These are phyloP conservation scores for Pseudomyrmex sp. DNA, from an alignment of 1,140 invertebrate species.

Conservation along the genomic window DNA sequence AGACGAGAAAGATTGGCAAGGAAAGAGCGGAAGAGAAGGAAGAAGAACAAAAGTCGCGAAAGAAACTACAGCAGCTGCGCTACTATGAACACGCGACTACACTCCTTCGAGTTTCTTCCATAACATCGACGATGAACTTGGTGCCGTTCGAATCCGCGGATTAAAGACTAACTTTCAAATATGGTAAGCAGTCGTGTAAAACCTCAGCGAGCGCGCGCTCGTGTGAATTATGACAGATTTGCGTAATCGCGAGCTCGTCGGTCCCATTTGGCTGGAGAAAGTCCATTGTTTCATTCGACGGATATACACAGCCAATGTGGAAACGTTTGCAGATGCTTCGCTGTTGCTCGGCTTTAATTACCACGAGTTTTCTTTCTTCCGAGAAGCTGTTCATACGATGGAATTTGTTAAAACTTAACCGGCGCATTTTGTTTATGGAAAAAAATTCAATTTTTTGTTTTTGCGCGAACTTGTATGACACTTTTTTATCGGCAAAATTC, in stretches of 20 bases:
- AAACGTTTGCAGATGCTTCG: constrained; percentile 31
- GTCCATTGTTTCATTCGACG: constrained; percentile 41
- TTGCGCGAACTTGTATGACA: neutral
- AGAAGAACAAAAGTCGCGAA: neutral
- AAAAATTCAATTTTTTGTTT: neutral
- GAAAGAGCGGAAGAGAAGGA: neutral
- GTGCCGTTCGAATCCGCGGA: constrained; percentile 45
- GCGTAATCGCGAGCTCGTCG: constrained; percentile 42
- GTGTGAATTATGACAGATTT: constrained; percentile 57
- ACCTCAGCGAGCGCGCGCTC: constrained; percentile 23
- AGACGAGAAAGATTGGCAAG: too few species aligned
- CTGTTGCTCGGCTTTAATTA: constrained; percentile 20
- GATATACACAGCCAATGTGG: neutral
- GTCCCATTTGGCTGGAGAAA: constrained; percentile 24
- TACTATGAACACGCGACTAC: constrained; percentile 4
- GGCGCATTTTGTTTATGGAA: neutral
- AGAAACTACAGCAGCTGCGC: constrained; percentile 30
- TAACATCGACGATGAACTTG: constrained; percentile 3
- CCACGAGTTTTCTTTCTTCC: neutral
- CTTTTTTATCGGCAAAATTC: too few species aligned
- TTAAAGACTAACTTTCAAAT: constrained; percentile 49
- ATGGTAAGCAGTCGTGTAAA: constrained; percentile 56
- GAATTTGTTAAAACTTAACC: constrained; percentile 20
- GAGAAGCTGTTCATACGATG: neutral
- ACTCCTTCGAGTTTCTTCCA: constrained; percentile 30